phyloP scores from a whole-genome alignment of 2,113 vertebrate genomes.

The Mobula hypostoma region DNA sequence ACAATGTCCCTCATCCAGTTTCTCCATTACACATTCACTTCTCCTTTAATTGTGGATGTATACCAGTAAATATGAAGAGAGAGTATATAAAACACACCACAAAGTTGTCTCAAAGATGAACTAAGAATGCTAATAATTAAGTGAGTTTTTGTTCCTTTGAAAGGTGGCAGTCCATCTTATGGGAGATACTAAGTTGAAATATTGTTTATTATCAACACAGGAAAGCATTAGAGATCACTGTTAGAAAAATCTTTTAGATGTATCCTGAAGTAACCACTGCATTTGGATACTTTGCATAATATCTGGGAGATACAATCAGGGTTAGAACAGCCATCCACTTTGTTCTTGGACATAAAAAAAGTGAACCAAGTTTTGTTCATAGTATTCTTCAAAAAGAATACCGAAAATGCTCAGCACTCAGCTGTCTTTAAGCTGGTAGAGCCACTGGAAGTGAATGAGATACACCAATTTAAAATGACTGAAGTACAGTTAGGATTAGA shows the following conservation, averaged over 20 bases:
- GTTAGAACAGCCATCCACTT: not conserved
- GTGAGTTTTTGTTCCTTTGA: constrained; percentile 12
- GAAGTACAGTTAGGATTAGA: constrained; percentile 22
- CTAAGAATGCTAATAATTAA: not conserved
- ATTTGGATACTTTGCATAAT: not conserved
- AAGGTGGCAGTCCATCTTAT: not conserved
- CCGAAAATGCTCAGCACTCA: constrained; percentile 9
- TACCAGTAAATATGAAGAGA: constrained; percentile 34
- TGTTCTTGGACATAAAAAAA: not conserved
- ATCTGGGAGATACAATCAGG: not conserved
- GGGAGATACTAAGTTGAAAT: not conserved
- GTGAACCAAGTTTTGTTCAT: not conserved
- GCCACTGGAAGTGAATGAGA: constrained; percentile 28
- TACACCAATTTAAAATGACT: constrained; percentile 19
- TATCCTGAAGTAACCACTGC: not conserved
- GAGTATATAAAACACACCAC: not conserved
- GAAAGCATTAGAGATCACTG: too few species aligned
- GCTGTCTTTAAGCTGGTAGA: constrained; percentile 6
- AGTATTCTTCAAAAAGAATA: not conserved
- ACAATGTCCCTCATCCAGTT: constrained; percentile 2
- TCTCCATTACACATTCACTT: constrained; percentile 28
- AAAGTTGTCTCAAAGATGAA: constrained; percentile 30
- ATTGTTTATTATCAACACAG: not conserved
- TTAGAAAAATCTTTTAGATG: not conserved
- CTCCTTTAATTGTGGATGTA: constrained; percentile 24